Evolutionary conservation across 2,888 invertebrate species (phyloP), one percentile per base, ranked within the genome.

Genomic region (Acanthosepion pharaonis): DNA sequence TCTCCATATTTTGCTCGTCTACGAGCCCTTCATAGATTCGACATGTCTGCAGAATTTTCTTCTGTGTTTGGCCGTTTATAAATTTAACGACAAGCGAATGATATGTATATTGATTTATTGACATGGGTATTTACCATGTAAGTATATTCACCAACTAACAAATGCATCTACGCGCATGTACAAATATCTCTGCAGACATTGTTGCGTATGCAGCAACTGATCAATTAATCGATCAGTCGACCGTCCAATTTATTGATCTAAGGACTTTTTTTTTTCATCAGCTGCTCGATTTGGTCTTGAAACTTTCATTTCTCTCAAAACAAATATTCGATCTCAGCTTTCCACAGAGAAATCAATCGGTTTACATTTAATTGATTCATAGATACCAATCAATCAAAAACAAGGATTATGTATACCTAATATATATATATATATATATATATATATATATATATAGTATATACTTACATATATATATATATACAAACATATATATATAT

Each of bases 291-390:
- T 78, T n/a, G 11, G 11, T 15, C 78, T n/a, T n/a, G 5, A 5
- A 33, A 78, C 9, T 23, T 59, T 23, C 59, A 59, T 59, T 59
- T 59, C 59, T 23, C 59, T 25, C n/a, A 78, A 78, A 78, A 78
- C 78, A 78, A 78, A 78, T 78, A 78, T 78, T n/a, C 78, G n/a
- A 78, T 15, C 78, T 78, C 15, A 78, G 15, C 78, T 78, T 78
- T 18, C 78, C 78, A 11, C n/a, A 78, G 9, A 78, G n/a, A 78
- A 78, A 78, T 78, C 78, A 78, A 78, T 78, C 78, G 33, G 28
- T 78, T 78, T 78, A 78, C 78, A 33, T 78, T 78, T 78, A 78
- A 78, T 78, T 78, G 78, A 78, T 78, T 78, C 78, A 78, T 78
- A 78, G n/a, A 78, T 33, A 78, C 78, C 28, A 33, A n/a, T 78